phyloP scores from a whole-genome alignment of 2,797 vertebrate species.

The Numenius phaeopus region DNA sequence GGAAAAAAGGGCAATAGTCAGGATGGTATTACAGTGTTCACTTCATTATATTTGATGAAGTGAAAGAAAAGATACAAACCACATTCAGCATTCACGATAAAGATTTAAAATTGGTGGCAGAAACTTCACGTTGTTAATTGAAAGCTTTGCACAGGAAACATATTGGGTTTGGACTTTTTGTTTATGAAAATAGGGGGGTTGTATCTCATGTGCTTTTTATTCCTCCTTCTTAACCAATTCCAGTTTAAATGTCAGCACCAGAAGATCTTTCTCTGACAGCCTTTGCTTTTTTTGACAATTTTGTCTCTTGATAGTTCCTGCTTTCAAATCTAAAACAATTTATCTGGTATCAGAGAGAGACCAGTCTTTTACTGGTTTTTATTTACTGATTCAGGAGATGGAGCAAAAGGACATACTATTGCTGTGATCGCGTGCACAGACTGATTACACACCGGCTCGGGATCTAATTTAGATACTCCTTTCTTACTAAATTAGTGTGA shows the following conservation, averaged over 20 bases:
- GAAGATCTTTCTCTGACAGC: not conserved
- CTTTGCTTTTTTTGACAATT: not conserved
- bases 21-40: not conserved
- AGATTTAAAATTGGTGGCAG: not conserved
- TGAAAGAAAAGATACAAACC: not conserved
- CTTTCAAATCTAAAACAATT: not conserved
- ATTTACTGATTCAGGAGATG: not conserved
- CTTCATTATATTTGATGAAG: not conserved
- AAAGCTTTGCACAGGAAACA: not conserved
- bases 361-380: not conserved
- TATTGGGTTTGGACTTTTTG: not conserved
- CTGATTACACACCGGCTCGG: not conserved
- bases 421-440: not conserved
- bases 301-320: not conserved
- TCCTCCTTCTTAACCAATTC: not conserved
- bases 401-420: not conserved
- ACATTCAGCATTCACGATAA: not conserved
- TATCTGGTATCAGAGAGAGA: not conserved
- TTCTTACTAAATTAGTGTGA: not conserved
- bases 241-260: not conserved
- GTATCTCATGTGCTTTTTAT: not conserved
- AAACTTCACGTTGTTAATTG: not conserved
- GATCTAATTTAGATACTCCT: not conserved
- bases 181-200: not conserved
- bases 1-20: not conserved